Conservation (phyloP, 2,888 invertebrate genomes). For the Coleophora flavipennella region DNA sequence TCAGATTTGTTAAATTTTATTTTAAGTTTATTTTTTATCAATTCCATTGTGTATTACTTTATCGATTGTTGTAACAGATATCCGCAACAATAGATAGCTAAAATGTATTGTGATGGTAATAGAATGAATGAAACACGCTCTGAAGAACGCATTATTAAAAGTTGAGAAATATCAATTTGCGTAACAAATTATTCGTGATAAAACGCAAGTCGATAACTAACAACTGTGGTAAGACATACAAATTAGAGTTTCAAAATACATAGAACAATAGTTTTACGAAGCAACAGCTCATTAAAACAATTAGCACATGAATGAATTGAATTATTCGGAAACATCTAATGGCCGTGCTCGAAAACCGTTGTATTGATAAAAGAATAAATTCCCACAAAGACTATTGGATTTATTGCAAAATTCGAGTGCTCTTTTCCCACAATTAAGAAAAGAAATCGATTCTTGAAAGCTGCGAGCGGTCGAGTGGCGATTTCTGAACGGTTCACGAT, state of each 20-base stretch:
- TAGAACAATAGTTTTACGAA: constrained; percentile 26
- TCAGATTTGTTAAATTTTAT: constrained; percentile 11
- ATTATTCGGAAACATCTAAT: constrained; percentile 41
- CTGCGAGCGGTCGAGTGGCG: constrained; percentile 49
- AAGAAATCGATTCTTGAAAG: constrained; percentile 29
- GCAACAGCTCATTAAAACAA: constrained; percentile 24
- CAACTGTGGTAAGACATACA: constrained; percentile 1
- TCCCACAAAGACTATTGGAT: constrained; percentile 43
- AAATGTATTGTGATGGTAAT: constrained; percentile 5
- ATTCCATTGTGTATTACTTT: constrained; percentile 12
- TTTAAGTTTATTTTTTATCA: constrained; percentile 3
- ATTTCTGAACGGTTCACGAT: constrained; percentile 37
- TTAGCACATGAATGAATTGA: constrained; percentile 36
- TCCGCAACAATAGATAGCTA: not conserved
- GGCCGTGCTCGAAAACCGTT: constrained; percentile 18
- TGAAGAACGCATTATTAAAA: not conserved
- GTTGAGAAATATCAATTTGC: not conserved
- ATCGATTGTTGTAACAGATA: constrained; percentile 10
- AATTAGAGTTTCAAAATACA: constrained; percentile 3
- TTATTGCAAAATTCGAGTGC: constrained; percentile 47
- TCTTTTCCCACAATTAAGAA: constrained; percentile 61
- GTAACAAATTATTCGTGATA: not conserved
- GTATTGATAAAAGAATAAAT: constrained; percentile 30
- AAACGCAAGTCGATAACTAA: constrained; percentile 1
- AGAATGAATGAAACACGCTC: constrained; percentile 4